Base-by-base conservation (phyloP, 2,113 vertebrate genomes). In the Cynocephalus volans region DNA sequence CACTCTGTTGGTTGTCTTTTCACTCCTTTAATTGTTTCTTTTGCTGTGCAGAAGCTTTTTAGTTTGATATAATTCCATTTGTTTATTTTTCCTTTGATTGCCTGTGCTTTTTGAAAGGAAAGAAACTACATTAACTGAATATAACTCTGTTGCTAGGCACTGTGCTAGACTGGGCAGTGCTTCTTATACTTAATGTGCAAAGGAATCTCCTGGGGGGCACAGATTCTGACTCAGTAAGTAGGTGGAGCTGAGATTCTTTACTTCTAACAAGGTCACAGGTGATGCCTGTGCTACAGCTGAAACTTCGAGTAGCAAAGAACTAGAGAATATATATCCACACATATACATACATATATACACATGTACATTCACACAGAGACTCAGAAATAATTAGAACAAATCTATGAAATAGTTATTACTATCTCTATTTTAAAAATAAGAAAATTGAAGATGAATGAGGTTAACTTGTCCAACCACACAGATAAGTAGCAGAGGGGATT, bases 401-500 rank as follows among this genome's bases (percentile, higher is more conserved):
- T 69, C 26, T 67, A 45, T 56, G 9, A 81, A 21, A 50, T 77
- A 45, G 21, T 67, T 80, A 41, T 31, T 15, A 52, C 82, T 81
- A 45, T 33, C 62, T 62, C 45, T 52, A 58, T 81, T 89, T 91
- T 65, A 73, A 64, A 18, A 79, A 69, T 45, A 80, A 85, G n/a
- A 81, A 86, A 92, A 81, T n/a, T 85, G 36, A 82, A 96, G 33
- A n/a, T 77, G 15, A 76, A 70, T 91, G 33, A 76, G 15, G 8
- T 93, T 45, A 88, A 72, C 41, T 83, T 82, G 48, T 77, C 15
- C 48, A 76, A 73, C 11, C 18, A 65, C 24, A 56, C 41, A 92
- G 28, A 26, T 7, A 90, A 62, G 19, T 77, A 17, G 26, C 33
- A 67, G 15, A 93, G 10, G 18, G 67, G 5, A 82, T n/a, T 24